phyloP scores from a whole-genome alignment of 2,888 invertebrate genomes.

The Hirtodrosophila cameraria region DNA sequence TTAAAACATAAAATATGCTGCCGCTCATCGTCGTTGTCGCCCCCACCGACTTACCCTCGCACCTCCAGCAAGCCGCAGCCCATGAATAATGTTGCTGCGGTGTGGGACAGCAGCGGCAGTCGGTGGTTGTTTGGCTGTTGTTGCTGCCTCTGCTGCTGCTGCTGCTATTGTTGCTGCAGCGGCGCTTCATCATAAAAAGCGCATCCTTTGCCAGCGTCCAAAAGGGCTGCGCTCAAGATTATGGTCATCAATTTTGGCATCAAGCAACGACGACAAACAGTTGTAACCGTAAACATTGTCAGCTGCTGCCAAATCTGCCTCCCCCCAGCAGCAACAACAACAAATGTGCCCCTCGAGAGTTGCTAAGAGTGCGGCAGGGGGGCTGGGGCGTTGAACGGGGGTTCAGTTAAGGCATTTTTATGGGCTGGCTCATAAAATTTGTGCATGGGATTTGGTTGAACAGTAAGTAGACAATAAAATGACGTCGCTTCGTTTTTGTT shows the following conservation, averaged over 20 bases:
- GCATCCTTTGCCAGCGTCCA: conserved; percentile 66
- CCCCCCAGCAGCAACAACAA: conserved; percentile 42
- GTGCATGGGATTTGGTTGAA: conserved; percentile 74
- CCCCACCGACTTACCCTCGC: conserved; percentile 4
- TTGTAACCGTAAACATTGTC: conserved; percentile 76
- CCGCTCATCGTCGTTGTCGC: conserved; percentile 51
- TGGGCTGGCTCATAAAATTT: conserved; percentile 77
- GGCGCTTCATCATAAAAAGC: conserved; percentile 76
- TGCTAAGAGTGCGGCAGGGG: conserved; percentile 24
- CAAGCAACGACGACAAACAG: conserved; percentile 72
- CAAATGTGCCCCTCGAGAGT: conserved; percentile 74
- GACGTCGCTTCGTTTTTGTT: conserved; percentile 58
- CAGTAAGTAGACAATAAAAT: conserved; percentile 79
- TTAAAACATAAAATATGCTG: conserved; percentile 82
- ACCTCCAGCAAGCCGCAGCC: conserved; percentile 31
- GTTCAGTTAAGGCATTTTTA: conserved; percentile 71
- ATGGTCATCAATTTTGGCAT: conserved; percentile 83
- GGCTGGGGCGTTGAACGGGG: neutral
- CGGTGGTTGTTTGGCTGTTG: conserved; percentile 54
- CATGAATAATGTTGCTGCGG: conserved; percentile 73
- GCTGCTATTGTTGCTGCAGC: conserved; percentile 54
- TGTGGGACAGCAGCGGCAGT: conserved; percentile 24
- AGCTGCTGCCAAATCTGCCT: conserved; percentile 51
- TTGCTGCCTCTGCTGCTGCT: conserved; percentile 26
- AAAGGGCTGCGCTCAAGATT: conserved; percentile 72